Base-by-base conservation (phyloP, 2,888 invertebrate species). In the Cecidostiba fungosa region DNA sequence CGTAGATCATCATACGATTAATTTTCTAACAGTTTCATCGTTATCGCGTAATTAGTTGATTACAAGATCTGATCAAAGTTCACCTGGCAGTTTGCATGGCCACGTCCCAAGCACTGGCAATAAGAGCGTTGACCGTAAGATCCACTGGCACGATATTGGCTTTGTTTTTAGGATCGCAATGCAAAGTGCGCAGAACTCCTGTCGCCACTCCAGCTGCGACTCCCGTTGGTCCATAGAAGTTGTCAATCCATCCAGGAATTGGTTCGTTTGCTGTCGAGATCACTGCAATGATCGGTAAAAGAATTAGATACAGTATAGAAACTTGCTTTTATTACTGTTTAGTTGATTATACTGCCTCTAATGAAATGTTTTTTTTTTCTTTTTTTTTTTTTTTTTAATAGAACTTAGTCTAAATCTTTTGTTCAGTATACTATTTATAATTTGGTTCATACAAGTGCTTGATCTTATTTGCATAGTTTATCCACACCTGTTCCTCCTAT, bases 81-180 rank as follows among this genome's bases (percentile, higher is more conserved):
- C 88, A 92, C 92, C 91, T 92, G 32, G 88, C 85, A 6, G 87
- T 90, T 82, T 93, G 91, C 82, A 84, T 91, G 0, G 94, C 94
- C 0, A 95, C 94, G 85, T 94, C 94, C 93, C 95, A 95, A 0
- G 96, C 96, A 1, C 96, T 94, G 0, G 95, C 95, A 82, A 97
- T 95, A 72, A 97, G 94, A 85, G 96, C 95, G 91, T 96, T 97
- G 32, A 96, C 96, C 0, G 95, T 94, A 54, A 95, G 94, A 92
- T 97, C 97, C 0, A 96, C 97, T 0, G 97, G 97, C 1, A 97
- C 96, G 50, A 97, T 94, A 91, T 97, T 96, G 0, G 97, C 96
- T 0, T 95, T 94, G n/a, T 95, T 94, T 0, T 94, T 90, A 3
- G 91, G 92, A 89, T 96, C 94, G 77, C 96, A 96, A 82, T 95